Evolutionary conservation across 2,113 vertebrate genomes (phyloP).

Genomic region (Copsychus sechellarum): DNA sequence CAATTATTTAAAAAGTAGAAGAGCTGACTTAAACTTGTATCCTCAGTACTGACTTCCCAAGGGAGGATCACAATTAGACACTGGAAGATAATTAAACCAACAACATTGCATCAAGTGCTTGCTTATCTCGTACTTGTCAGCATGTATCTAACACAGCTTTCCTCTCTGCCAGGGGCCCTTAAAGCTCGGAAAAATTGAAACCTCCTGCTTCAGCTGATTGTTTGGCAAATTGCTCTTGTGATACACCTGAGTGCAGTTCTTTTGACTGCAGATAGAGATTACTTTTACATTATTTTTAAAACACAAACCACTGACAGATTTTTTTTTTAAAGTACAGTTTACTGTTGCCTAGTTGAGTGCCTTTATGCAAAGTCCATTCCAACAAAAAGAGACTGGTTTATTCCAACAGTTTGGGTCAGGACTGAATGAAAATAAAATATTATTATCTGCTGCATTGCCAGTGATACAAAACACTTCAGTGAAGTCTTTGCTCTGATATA

Average conservation of each 20-base stretch:
- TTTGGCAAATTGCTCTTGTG: constrained; percentile 27
- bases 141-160: not conserved
- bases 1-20: not conserved
- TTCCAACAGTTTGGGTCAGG: not conserved
- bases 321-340: not conserved
- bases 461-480: not conserved
- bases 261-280: not conserved
- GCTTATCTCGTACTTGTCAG: constrained; percentile 37
- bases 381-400: not conserved
- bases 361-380: not conserved
- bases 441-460: not conserved
- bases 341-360: not conserved
- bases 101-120: not conserved
- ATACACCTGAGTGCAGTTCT: not conserved
- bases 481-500: not conserved
- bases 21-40: not conserved
- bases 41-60: not conserved
- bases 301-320: not conserved
- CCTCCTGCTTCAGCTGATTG: constrained; percentile 44
- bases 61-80: not conserved
- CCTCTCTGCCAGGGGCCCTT: not conserved
- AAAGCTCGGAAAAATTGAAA: constrained; percentile 40
- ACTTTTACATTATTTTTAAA: not conserved
- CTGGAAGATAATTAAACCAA: constrained; percentile 32
- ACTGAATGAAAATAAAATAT: not conserved